Percentiles rank a stretch among this genome's conserved stretches.
These are phyloP conservation scores for Empis livida DNA, from an alignment of 2,888 invertebrate genomes.

Conservation along the genomic window DNA sequence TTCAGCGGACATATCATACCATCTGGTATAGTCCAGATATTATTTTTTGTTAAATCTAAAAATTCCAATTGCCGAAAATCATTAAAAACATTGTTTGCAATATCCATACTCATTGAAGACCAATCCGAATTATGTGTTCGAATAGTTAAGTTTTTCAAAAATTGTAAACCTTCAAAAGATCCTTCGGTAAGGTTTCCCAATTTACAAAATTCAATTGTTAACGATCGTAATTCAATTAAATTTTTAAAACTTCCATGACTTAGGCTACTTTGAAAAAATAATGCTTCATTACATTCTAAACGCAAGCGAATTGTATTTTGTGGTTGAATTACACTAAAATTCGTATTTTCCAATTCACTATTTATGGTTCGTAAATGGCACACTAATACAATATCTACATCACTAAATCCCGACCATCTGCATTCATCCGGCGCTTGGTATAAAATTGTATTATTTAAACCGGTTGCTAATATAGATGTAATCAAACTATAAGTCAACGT, in stretches of 20 bases:
- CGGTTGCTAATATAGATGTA: constrained; percentile 27
- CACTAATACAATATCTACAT: constrained; percentile 54
- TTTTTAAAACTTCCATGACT: constrained; percentile 61
- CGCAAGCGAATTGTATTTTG: constrained; percentile 68
- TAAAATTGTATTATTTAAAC: constrained; percentile 33
- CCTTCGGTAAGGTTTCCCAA: constrained; percentile 66
- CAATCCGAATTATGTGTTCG: constrained; percentile 73
- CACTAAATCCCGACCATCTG: constrained; percentile 33
- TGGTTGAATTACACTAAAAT: constrained; percentile 74
- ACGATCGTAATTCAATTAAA: constrained; percentile 62
- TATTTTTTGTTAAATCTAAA: constrained; percentile 74
- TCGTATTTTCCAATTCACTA: constrained; percentile 77
- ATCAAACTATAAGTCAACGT: too few relatives aligned
- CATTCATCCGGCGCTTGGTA: constrained; percentile 82
- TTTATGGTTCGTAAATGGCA: constrained; percentile 74
- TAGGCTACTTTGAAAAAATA: constrained; percentile 69
- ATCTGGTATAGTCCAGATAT: constrained; percentile 80
- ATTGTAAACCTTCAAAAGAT: constrained; percentile 63
- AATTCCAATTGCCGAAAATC: constrained; percentile 67
- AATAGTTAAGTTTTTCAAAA: constrained; percentile 73
- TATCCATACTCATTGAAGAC: constrained; percentile 72
- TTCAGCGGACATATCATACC: constrained; percentile 72
- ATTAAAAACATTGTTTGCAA: constrained; percentile 64
- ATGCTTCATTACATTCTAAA: constrained; percentile 67
- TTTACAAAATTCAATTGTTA: constrained; percentile 77